Evolutionary conservation across 2,113 vertebrate genomes (phyloP), one percentile per base, ranked within the genome.

Genomic region (Festucalex cinctus): DNA sequence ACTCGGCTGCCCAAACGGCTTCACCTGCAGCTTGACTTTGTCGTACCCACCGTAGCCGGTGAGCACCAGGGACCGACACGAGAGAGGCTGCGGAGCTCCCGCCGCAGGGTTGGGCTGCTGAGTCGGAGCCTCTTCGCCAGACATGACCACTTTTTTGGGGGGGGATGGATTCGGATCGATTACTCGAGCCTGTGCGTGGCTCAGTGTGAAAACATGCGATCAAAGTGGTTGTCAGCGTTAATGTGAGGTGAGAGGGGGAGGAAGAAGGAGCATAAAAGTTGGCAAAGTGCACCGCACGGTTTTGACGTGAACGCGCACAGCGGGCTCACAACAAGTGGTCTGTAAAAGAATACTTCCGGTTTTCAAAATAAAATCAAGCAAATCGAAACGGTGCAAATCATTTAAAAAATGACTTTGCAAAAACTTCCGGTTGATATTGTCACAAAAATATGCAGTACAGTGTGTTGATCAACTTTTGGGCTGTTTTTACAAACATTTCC

Each of bases 21-120:
- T 92, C 76, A 86, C 74, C 88, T 95, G 93, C 79, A 96, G 87
- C 86, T 93, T 94, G 60, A 96, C 81, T 71, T 94, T 95, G 62
- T 96, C 95, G 54, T 94, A 95, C 68, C 95, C 93, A 1, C 94
- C 94, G 69, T 91, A 85, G 13, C 93, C 93, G 0, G 91, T 92
- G 35, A 96, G 90, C 26, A 96, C 92, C 83, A 95, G 75, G 43
- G 88, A 89, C 48, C 91, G 91, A 76, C 83, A 90, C 37, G 86
- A 1, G 12, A 14, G 24, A 56, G 53, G 53, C 44, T 22, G 48
- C 9, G 39, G 39, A 41, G 10, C 48, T 51, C 48, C 48, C 20
- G 39, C 9, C 7, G 39, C 0, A 3, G 39, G 39, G 9, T 41
- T 2, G n/a, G 48, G 48, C 8, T 17, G n/a, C 56, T 68, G 86